Evolutionary conservation across 2,797 vertebrate species (phyloP).

Genomic region (Chaenodraco wilsoni): DNA sequence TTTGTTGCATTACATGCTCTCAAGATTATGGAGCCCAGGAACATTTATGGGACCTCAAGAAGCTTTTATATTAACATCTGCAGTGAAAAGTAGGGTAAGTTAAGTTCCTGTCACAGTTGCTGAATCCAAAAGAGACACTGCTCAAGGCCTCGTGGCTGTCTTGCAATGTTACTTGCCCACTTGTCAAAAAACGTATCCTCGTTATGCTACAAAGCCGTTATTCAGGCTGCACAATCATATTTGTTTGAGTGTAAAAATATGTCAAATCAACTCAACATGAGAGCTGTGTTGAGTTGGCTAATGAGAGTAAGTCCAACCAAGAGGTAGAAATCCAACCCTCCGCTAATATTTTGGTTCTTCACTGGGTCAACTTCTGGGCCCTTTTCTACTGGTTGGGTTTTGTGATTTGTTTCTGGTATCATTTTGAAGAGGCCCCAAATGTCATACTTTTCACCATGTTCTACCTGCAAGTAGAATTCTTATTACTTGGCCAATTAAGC

Average conservation of each 20-base stretch:
- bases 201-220: not conserved
- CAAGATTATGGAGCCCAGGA: not conserved
- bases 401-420: conserved; percentile 4
- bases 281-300: not conserved
- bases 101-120: no score
- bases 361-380: not conserved
- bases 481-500: not conserved
- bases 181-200: not conserved
- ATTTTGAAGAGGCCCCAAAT: not conserved
- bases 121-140: no score
- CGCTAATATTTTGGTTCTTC: not conserved
- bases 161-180: no score
- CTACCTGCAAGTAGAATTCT: not conserved
- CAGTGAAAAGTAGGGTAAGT: no score
- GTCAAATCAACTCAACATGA: not conserved
- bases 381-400: not conserved
- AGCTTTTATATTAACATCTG: no score
- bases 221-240: not conserved
- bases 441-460: no score
- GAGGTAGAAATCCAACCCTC: not conserved
- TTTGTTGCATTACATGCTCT: not conserved
- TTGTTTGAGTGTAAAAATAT: conserved; percentile 2
- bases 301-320: not conserved
- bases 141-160: no score
- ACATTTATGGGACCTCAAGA: not conserved